Base-by-base conservation (phyloP, 2,797 vertebrate species). In the Oryzias sinensis region DNA sequence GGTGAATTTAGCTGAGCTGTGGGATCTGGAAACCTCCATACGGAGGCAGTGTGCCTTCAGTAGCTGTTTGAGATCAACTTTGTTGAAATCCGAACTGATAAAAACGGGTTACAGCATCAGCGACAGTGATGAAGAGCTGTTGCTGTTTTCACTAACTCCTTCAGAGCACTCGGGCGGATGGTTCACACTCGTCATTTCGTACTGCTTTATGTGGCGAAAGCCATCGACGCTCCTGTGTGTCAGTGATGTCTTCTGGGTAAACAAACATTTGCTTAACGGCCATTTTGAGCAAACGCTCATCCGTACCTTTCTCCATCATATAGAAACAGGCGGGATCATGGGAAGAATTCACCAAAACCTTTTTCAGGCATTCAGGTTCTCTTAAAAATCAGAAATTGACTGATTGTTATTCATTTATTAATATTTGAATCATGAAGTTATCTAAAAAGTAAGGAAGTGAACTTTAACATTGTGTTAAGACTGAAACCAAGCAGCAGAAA, bases 241-340 rank as follows among this genome's bases (percentile, higher is more conserved):
- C 14, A 17, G 54, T 22, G 60, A 59, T 66, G 73, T 58, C 60
- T 67, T 6, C 14, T 25, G 52, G 68, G 53, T 60, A 55, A 5
- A 69, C 56, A 59, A 59, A 1, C 70, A 53, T 72, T 64, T 86
- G 79, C 83, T 83, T 77, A 68, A 77, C 76, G 83, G 74, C 64
- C 57, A 74, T 71, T 83, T 82, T 29, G 6, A 13, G 20, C 14
- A 46, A 43, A 47, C 6, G 4, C 11, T 13, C 5, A 20, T 83
- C 59, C 81, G 74, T 64, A 56, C 44, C 42, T 37, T 16, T 44
- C 56, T 76, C 75, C 62, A 70, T 76, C 59, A 69, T 62, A 37
- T 62, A 37, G 58, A 22, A 17, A 33, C 22, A 14, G 37, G 11
- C 20, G 6, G 33, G 24, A 42, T 49, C 48, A 65, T 29, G 59